Percentiles rank a stretch among this genome's conserved stretches.
Conservation (phyloP, 2,113 vertebrate genomes). For the zebrafish (Danio rerio) region DNA sequence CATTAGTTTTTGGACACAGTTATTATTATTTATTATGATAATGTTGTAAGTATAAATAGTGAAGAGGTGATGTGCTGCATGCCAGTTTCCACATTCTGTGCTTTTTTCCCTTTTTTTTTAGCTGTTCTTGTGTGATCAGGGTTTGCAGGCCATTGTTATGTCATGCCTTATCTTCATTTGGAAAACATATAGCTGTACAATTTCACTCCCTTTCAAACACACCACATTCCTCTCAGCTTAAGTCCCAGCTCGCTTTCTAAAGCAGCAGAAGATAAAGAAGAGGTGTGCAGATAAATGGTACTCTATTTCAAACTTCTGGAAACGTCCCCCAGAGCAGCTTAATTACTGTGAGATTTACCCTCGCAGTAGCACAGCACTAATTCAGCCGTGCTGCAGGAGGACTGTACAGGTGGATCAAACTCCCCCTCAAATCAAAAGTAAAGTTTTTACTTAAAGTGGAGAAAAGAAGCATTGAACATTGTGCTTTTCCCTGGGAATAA, state of each 20-base stretch:
- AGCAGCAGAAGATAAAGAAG: constrained; percentile 35
- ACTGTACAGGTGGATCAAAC: constrained; percentile 1
- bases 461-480: no score
- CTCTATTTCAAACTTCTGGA: constrained; percentile 20
- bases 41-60: no score
- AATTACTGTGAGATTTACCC: constrained; percentile 4
- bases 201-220: constrained; percentile 12
- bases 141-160: constrained; percentile 14
- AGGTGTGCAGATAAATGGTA: constrained; percentile 17
- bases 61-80: no score
- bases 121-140: background rate
- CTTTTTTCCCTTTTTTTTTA: no score
- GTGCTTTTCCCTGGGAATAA: no score
- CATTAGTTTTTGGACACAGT: no score
- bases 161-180: background rate
- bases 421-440: no score
- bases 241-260: background rate
- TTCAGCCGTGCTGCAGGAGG: background rate
- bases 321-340: background rate
- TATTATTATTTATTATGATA: no score
- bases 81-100: no score
- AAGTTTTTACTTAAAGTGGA: no score
- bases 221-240: constrained; percentile 8
- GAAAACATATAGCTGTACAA: background rate
- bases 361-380: background rate